Conservation (phyloP, 2,113 vertebrate genomes). For the Neotragus pygmaeus region DNA sequence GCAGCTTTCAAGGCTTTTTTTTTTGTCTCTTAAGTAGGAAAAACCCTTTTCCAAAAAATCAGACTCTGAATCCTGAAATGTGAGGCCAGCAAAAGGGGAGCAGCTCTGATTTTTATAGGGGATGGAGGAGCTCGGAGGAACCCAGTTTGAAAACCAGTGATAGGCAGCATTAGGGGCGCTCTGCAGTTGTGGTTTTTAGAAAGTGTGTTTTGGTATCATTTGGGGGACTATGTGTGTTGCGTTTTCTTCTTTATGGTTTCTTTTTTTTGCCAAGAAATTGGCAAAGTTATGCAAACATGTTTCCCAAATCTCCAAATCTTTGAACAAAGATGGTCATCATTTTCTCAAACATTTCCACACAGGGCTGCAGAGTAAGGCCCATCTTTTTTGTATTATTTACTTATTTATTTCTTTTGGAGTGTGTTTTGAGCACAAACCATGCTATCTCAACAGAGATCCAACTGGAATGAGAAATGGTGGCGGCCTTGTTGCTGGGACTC, state of each 20-base stretch:
- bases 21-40: not conserved
- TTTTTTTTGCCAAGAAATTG: not conserved
- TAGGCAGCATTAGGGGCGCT: not conserved
- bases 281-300: slow-evolving; percentile 57
- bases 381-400: slow-evolving; percentile 50
- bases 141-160: not conserved
- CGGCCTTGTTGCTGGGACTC: slow-evolving; percentile 42
- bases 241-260: not conserved
- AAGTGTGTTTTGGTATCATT: not conserved
- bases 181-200: not conserved
- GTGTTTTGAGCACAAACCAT: slow-evolving; percentile 35
- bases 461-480: not conserved
- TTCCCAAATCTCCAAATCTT: slow-evolving; percentile 46
- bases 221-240: not conserved
- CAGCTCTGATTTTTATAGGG: not conserved
- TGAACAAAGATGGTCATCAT: slow-evolving; percentile 56
- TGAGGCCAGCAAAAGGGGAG: not conserved
- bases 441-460: not conserved
- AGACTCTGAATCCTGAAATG: not conserved
- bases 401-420: slow-evolving; percentile 57
- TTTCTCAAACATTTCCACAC: slow-evolving; percentile 48
- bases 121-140: not conserved
- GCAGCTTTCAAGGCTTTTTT: not conserved
- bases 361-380: not conserved
- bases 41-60: not conserved